Conservation (phyloP, 2,797 vertebrate species). For the Capromys pilorides region DNA sequence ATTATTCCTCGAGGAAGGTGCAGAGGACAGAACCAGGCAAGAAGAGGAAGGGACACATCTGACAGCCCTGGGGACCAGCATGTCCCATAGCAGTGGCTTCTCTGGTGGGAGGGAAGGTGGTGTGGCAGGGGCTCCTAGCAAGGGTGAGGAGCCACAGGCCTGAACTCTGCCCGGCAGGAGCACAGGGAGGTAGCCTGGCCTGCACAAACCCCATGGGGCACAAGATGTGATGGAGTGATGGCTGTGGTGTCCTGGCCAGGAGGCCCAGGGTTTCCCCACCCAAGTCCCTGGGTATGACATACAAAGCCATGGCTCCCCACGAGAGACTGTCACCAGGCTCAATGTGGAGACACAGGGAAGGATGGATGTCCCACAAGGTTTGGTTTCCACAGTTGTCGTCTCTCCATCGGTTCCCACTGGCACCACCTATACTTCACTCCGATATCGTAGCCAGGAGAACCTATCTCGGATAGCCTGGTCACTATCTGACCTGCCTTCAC, state of each 20-base stretch:
- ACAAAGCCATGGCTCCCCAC: background rate
- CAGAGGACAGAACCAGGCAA: background rate
- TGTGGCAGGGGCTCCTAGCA: background rate
- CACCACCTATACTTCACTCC: conserved; percentile 67
- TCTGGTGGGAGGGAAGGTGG: background rate
- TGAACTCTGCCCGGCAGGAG: background rate
- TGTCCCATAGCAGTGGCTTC: background rate
- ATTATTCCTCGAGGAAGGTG: background rate
- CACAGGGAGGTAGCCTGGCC: background rate
- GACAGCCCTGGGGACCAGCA: background rate
- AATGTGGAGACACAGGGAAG: background rate
- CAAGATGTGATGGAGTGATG: background rate
- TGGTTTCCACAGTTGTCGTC: background rate
- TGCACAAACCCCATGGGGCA: background rate
- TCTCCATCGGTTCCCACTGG: background rate
- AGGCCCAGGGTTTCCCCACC: background rate
- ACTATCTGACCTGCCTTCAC: conserved; percentile 58
- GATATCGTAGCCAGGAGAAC: conserved; percentile 92
- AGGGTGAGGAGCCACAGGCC: background rate
- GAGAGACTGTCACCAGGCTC: background rate
- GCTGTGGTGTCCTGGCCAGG: background rate
- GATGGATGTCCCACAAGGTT: background rate
- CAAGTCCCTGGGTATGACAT: background rate
- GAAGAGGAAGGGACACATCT: too few species aligned
- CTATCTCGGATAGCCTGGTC: conserved; percentile 87